These are phyloP conservation scores for Nylanderia fulva DNA, from an alignment of 1,140 invertebrate species.

Conservation along the genomic window DNA sequence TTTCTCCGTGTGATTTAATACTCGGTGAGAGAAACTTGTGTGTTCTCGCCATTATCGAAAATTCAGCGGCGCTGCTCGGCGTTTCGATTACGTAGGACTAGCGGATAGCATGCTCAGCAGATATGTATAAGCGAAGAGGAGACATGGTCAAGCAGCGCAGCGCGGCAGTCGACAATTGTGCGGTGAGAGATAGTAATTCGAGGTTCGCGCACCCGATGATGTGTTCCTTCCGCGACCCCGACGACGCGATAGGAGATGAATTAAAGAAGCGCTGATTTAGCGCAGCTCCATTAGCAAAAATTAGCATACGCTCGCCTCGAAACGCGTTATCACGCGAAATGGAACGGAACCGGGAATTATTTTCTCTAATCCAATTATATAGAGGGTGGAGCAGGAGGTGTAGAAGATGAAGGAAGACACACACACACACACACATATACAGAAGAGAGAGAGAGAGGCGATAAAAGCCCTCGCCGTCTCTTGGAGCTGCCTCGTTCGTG, in stretches of 20 bases:
- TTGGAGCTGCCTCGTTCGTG: slow-evolving; percentile 42
- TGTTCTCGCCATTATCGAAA: slow-evolving; percentile 41
- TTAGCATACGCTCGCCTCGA: slow-evolving; percentile 68
- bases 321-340: slow-evolving; percentile 68
- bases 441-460: slow-evolving; percentile 21
- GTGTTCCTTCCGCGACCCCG: slow-evolving; percentile 45
- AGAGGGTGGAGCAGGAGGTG: neutral
- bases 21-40: neutral
- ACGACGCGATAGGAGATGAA: slow-evolving; percentile 37
- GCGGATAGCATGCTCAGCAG: slow-evolving; percentile 35
- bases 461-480: slow-evolving; percentile 67
- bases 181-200: slow-evolving; percentile 48
- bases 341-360: slow-evolving; percentile 71
- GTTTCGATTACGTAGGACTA: slow-evolving; percentile 34
- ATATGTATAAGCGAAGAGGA: slow-evolving; percentile 18
- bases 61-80: too few relatives aligned
- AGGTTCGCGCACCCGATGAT: slow-evolving; percentile 36
- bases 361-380: slow-evolving; percentile 76
- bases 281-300: slow-evolving; percentile 68
- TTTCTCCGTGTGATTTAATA: neutral
- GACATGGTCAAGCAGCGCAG: slow-evolving; percentile 36
- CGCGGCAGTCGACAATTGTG: slow-evolving; percentile 20
- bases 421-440: too few relatives aligned
- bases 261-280: slow-evolving; percentile 68
- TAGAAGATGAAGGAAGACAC: too few relatives aligned